phyloP scores from a whole-genome alignment of 2,797 vertebrate genomes.

The Pterois miles region DNA sequence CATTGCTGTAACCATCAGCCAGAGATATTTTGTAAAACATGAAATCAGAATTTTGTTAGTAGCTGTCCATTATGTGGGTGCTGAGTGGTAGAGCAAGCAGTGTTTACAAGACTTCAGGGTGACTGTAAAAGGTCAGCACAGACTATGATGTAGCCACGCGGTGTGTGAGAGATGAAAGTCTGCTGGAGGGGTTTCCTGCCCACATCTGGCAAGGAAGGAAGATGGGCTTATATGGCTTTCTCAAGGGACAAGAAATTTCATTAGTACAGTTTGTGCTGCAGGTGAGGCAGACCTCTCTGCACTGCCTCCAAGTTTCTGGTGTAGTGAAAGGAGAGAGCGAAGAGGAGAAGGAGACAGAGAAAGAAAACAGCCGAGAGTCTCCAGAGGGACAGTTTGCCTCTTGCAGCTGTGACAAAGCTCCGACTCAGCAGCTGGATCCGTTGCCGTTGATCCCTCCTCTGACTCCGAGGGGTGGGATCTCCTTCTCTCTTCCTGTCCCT shows the following conservation, averaged over 20 bases:
- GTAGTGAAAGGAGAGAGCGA: slow-evolving; percentile 37
- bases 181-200: slow-evolving; percentile 57
- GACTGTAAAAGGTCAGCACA: slow-evolving; percentile 21
- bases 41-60: background rate
- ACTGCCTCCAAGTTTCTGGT: slow-evolving; percentile 50
- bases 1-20: background rate
- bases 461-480: slow-evolving; percentile 46
- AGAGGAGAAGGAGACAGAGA: slow-evolving; percentile 23
- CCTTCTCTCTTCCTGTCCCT: slow-evolving; percentile 49
- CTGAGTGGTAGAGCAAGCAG: slow-evolving; percentile 8
- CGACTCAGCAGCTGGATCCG: slow-evolving; percentile 70
- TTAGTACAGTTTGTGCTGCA: slow-evolving; percentile 65
- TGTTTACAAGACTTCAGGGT: slow-evolving; percentile 16
- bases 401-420: slow-evolving; percentile 64
- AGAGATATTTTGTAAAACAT: background rate
- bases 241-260: slow-evolving; percentile 53
- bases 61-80: background rate
- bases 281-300: slow-evolving; percentile 65
- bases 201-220: slow-evolving; percentile 70
- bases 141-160: slow-evolving; percentile 11
- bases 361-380: slow-evolving; percentile 60
- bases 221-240: slow-evolving; percentile 50
- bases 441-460: slow-evolving; percentile 65
- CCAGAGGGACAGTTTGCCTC: slow-evolving; percentile 61
- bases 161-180: slow-evolving; percentile 42